These are phyloP conservation scores for Prenolepis imparis DNA, from an alignment of 2,888 invertebrate species.

Conservation along the genomic window DNA sequence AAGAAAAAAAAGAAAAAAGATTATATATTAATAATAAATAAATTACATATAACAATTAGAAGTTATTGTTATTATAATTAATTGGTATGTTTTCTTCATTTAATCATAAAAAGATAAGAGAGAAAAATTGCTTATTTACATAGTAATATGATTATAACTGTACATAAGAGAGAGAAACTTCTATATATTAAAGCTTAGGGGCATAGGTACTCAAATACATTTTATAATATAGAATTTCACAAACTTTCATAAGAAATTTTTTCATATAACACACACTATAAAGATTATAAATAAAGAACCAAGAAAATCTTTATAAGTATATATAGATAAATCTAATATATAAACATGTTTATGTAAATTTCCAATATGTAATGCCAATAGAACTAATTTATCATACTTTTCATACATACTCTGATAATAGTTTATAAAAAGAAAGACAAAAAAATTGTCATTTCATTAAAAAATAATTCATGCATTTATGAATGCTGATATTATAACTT, in stretches of 20 bases:
- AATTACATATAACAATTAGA: constrained; percentile 20
- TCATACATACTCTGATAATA: constrained; percentile 29
- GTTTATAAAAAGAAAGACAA: constrained; percentile 55
- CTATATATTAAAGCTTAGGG: constrained; percentile 43
- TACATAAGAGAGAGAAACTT: constrained; percentile 40
- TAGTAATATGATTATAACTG: constrained; percentile 33
- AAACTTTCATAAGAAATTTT: constrained; percentile 10
- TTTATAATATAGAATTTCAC: constrained; percentile 29
- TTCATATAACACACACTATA: background rate
- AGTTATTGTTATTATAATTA: background rate
- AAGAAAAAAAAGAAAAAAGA: background rate
- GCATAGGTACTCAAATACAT: constrained; percentile 40
- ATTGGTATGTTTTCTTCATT: background rate
- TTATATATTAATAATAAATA: constrained; percentile 29
- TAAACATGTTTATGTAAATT: constrained; percentile 25
- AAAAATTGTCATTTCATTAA: constrained; percentile 52
- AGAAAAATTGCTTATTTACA: constrained; percentile 43
- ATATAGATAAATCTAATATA: constrained; percentile 42
- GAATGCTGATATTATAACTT: constrained; percentile 53
- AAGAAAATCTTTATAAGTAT: constrained; percentile 34
- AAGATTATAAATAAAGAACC: constrained; percentile 16
- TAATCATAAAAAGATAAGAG: constrained; percentile 10
- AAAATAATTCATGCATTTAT: constrained; percentile 54
- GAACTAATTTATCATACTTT: constrained; percentile 13
- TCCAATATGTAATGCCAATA: constrained; percentile 25